These are phyloP conservation scores for Cepaea nemoralis DNA, from an alignment of 1,140 invertebrate species.

Conservation along the genomic window DNA sequence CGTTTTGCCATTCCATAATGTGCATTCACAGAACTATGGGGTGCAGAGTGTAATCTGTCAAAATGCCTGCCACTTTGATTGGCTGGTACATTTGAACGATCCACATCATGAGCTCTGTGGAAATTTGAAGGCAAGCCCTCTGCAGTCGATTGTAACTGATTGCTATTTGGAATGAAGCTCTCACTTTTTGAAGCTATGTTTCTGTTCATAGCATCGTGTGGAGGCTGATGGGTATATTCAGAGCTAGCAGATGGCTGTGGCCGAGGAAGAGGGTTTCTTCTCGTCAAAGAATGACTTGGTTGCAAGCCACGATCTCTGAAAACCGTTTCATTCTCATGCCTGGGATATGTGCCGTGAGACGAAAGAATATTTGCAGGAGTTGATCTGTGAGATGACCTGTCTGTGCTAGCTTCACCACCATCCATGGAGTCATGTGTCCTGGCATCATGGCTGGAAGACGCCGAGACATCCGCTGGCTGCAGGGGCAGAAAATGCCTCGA, in stretches of 20 bases:
- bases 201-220: slow-evolving; percentile 28
- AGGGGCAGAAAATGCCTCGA: neutral
- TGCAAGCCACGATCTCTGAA: slow-evolving; percentile 9
- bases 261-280: slow-evolving; percentile 21
- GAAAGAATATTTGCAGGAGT: neutral
- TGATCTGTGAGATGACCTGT: neutral
- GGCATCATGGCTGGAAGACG: neutral
- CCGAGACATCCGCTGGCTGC: neutral
- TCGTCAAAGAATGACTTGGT: slow-evolving; percentile 6
- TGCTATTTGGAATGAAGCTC: neutral
- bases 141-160: neutral
- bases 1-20: slow-evolving; percentile 7
- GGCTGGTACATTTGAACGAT: too few relatives aligned
- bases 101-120: neutral
- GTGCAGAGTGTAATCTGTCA: too few relatives aligned
- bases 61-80: too few relatives aligned
- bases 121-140: neutral
- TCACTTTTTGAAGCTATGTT: slow-evolving; percentile 3
- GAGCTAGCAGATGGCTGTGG: neutral
- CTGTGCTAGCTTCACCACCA: neutral
- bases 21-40: neutral
- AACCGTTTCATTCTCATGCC: neutral
- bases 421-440: neutral
- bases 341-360: neutral
- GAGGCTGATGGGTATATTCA: slow-evolving; percentile 30